Evolutionary conservation across 2,113 vertebrate species (phyloP), one percentile per base, ranked within the genome.

Genomic region (Muntiacus muntjak): DNA sequence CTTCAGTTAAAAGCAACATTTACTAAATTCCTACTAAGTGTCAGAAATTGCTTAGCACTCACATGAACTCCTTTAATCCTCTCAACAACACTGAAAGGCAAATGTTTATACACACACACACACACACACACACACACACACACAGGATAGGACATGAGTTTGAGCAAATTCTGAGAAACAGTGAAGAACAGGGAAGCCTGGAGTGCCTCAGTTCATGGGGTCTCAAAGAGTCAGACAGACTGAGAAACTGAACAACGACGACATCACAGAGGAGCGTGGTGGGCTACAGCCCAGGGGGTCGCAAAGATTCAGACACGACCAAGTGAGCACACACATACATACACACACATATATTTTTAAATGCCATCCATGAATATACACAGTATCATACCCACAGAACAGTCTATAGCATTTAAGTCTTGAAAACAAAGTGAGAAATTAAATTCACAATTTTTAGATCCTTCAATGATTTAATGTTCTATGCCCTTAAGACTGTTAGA

Each of bases 291-390:
- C 71, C 71, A 74, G 23, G 5, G 23, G 11, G 5, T 36, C 4
- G 19, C 64, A 71, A 71, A 64, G 62, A 67, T 67, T 67, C 16
- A 67, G 64, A 64, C 60, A 16, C 1, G 33, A 36, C 64, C 21
- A 9, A 11, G 64, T 36, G 17, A 36, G 64, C 2, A 2, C 28
- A 4, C 5, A 60, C 55, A 13, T 26, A 13, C 58, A 12, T n/a
- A n/a, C 58, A 71, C 19, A 74, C 36, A 40, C 71, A 43, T 36
- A 14, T 7, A 7, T 74, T 96, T 97, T 96, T 89, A 87, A 98
- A 94, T n/a, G 52, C 71, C 84, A 64, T 76, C 58, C 55, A 78
- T 36, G 92, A 97, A 81, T 67, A 94, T 55, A 96, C 12, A 97
- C 28, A 67, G 62, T 74, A 12, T 87, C 82, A 67, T 64, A 94